Conservation (phyloP, 2,888 invertebrate genomes). For the Meloe dianella region DNA sequence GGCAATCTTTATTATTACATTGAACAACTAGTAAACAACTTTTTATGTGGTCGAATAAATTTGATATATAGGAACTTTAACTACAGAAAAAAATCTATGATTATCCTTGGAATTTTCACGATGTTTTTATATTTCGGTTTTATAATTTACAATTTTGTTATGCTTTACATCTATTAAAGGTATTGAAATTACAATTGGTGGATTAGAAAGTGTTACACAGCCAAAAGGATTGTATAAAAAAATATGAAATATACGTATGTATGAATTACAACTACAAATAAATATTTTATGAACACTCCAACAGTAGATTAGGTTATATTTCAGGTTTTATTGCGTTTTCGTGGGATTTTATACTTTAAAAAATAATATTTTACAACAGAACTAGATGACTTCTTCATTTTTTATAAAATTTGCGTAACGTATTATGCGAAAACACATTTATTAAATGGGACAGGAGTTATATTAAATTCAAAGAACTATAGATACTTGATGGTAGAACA, state of each 20-base stretch:
- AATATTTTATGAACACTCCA: neutral
- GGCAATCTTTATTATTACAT: conserved; percentile 8
- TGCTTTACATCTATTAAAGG: neutral
- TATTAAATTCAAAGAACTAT: neutral
- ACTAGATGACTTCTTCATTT: neutral
- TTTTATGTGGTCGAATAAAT: neutral
- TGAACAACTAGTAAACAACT: neutral
- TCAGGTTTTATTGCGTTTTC: neutral
- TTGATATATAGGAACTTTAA: neutral
- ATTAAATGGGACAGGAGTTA: neutral
- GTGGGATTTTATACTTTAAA: neutral
- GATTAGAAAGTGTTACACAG: neutral
- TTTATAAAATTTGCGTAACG: neutral
- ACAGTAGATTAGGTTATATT: neutral
- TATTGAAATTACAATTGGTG: neutral
- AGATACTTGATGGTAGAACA: neutral
- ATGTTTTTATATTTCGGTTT: neutral
- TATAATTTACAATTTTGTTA: neutral
- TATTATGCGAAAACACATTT: neutral
- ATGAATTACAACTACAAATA: neutral
- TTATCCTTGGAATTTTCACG: neutral
- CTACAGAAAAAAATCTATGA: neutral
- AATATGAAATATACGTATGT: neutral
- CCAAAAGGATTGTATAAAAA: neutral
- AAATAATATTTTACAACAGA: neutral